A percentile compares a stretch with the other conserved stretches of the same genome.
Conservation (phyloP, 2,888 invertebrate species). For the Drosophila koepferae region DNA sequence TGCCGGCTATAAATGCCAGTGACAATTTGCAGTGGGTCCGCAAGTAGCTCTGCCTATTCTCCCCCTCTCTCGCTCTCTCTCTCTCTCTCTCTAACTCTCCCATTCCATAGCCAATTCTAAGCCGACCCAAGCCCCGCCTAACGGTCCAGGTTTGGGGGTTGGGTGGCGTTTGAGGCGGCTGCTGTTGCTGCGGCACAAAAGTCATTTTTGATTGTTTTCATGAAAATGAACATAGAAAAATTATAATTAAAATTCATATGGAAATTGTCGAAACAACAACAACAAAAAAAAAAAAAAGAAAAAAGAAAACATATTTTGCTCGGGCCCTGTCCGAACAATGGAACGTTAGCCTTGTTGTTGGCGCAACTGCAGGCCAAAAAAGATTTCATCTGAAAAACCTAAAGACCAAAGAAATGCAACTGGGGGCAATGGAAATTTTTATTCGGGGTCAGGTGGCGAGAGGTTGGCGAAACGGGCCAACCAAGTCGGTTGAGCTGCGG, state of each 20-base stretch:
- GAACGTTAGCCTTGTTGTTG: conserved; percentile 37
- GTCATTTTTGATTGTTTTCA: conserved; percentile 81
- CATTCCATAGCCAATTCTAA: neutral
- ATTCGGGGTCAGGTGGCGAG: conserved; percentile 15
- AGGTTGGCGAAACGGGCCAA: conserved; percentile 9
- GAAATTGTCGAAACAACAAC: conserved; percentile 65
- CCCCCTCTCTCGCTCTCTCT: neutral
- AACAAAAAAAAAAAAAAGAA: conserved; percentile 30
- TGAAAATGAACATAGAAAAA: conserved; percentile 82
- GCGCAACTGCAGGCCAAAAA: conserved; percentile 66
- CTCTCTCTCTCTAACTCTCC: neutral
- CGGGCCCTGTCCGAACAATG: conserved; percentile 50
- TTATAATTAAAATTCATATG: conserved; percentile 81
- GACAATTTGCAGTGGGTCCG: conserved; percentile 69
- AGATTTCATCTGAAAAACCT: conserved; percentile 72
- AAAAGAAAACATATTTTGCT: conserved; percentile 38
- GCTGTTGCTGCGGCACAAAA: conserved; percentile 65
- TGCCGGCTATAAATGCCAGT: conserved; percentile 71
- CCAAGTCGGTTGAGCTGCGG: conserved; percentile 63
- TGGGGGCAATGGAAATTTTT: conserved; percentile 42
- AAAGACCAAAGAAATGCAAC: conserved; percentile 79
- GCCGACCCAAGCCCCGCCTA: neutral
- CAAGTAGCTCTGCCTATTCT: conserved; percentile 27
- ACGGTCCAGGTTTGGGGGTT: conserved; percentile 8
- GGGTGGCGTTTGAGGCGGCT: conserved; percentile 28